Conservation (phyloP, 2,888 invertebrate genomes). For the Monochamus alternatus region DNA sequence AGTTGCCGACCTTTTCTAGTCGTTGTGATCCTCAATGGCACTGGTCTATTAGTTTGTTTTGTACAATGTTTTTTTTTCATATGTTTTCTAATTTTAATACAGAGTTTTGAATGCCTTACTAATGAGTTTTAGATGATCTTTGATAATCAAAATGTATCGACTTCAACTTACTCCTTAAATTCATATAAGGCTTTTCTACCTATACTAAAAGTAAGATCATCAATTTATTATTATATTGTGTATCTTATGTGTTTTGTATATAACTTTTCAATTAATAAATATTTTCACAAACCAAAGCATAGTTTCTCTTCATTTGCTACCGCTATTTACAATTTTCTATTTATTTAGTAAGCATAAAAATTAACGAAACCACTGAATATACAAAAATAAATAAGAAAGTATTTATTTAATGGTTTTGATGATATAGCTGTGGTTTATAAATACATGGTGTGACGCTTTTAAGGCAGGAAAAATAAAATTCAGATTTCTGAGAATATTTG, state of each 20-base stretch:
- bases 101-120: conserved; percentile 26
- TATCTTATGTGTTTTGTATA: conserved; percentile 61
- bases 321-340: no score
- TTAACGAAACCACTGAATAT: no score
- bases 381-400: no score
- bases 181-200: conserved; percentile 54
- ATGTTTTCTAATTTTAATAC: conserved; percentile 36
- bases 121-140: conserved; percentile 13
- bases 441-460: no score
- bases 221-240: conserved; percentile 56
- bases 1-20: conserved; percentile 61
- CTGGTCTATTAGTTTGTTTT: conserved; percentile 53
- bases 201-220: conserved; percentile 50
- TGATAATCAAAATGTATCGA: conserved; percentile 22
- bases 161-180: conserved; percentile 45
- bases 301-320: neutral
- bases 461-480: no score
- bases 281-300: conserved; percentile 50
- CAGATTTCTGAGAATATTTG: no score
- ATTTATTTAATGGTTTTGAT: no score
- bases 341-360: no score
- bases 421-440: no score
- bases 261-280: conserved; percentile 61
- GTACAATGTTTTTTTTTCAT: conserved; percentile 42
- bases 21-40: conserved; percentile 59